Base-by-base conservation (phyloP, 2,888 invertebrate genomes). In the Punctoribates punctum region DNA sequence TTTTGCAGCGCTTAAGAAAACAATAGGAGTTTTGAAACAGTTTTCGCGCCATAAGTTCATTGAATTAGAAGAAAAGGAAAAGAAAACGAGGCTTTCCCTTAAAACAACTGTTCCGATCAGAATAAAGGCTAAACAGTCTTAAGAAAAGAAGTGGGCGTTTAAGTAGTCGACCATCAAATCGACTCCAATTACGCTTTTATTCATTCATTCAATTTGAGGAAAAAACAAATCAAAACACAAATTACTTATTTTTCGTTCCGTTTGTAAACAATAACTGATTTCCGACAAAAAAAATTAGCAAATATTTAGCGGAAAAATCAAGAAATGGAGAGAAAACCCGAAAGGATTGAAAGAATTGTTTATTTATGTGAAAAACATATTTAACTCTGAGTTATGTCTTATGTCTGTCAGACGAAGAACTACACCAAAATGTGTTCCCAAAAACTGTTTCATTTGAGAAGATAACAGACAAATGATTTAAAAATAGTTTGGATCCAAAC, bases 391-490 rank as follows among this genome's bases (percentile, higher is more conserved):
- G 13, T 15, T 48, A 48, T 48, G 48, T 48, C 48, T 48, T 17
- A 48, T 34, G 34, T 34, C 34, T 34, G 34, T 34, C 34, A 34
- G 34, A 34, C 34, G n/a, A 27, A 62, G 70, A 74, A 34, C 34
- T 34, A 4, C 34, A 34, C 8, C 13, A 13, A 48, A 48, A 48
- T 48, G 15, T 48, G 48, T 48, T 48, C 17, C 48, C 38, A 77
- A 27, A 25, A 38, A 76, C 78, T 80, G 48, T 48, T 48, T 48
- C 48, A 48, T 48, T 17, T 48, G 15, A n/a, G 13, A 48, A 11
- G 48, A 48, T 9, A 48, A 48, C 48, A 48, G 48, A 48, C 48
- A 48, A 48, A 48, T 13, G 48, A 17, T 48, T 48, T 48, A 48
- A 48, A 48, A 48, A 48, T 48, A 48, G 48, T 48, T 48, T 17